phyloP scores from a whole-genome alignment of 2,113 vertebrate genomes.

The Indri indri region DNA sequence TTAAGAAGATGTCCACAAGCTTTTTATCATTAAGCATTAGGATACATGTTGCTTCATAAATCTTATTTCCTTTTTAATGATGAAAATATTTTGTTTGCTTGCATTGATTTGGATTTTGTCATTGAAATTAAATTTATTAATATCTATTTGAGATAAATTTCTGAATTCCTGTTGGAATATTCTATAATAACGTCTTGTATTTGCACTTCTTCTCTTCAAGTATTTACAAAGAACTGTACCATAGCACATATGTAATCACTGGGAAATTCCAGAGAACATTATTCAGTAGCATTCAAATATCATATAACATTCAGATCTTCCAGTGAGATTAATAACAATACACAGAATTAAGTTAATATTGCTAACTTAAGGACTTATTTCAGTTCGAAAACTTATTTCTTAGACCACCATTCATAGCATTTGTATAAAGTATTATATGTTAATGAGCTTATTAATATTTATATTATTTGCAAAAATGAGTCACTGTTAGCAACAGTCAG shows the following conservation, averaged over 20 bases:
- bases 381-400: background rate
- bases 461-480: slow-evolving; percentile 13
- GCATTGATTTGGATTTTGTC: background rate
- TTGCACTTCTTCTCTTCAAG: background rate
- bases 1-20: background rate
- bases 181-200: background rate
- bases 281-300: background rate
- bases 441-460: background rate
- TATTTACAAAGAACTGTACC: background rate
- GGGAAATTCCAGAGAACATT: background rate
- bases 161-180: background rate
- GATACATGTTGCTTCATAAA: background rate
- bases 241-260: background rate
- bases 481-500: background rate
- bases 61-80: background rate
- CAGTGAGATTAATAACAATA: background rate
- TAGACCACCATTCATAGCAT: background rate
- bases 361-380: background rate
- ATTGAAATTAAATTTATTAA: background rate
- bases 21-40: background rate
- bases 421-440: background rate
- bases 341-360: background rate
- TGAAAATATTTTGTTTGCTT: background rate
- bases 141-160: background rate
- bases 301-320: background rate